Conservation (phyloP, 2,113 vertebrate genomes). For the Synodontis membranacea region DNA sequence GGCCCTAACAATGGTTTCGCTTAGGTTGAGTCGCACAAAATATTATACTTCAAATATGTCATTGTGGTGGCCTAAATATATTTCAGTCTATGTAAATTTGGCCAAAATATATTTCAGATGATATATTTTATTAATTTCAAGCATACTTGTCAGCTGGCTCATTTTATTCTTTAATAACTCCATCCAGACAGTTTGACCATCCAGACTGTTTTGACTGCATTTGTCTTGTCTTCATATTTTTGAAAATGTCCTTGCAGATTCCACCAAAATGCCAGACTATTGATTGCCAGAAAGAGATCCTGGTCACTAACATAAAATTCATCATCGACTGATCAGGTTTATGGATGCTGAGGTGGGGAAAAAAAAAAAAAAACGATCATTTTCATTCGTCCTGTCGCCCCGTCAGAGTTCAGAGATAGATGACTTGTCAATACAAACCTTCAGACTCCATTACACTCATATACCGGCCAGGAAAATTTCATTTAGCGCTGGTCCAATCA, state of each 20-base stretch:
- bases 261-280: constrained; percentile 24
- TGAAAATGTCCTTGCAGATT: neutral
- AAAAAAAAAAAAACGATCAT: constrained; percentile 35
- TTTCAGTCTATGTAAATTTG: neutral
- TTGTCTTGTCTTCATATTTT: neutral
- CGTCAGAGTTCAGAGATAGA: constrained; percentile 38
- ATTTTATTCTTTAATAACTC: neutral
- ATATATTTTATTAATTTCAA: neutral
- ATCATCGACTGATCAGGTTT: constrained; percentile 51
- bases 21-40: neutral
- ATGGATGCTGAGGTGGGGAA: constrained; percentile 37
- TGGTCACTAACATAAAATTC: constrained; percentile 54
- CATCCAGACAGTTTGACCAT: neutral
- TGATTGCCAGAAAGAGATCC: constrained; percentile 40
- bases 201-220: neutral
- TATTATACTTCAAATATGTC: neutral
- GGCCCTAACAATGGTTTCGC: neutral
- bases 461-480: constrained; percentile 22
- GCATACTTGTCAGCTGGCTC: neutral
- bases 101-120: neutral
- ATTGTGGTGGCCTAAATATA: neutral
- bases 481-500: constrained; percentile 8
- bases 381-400: neutral
- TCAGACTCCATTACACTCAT: constrained; percentile 13
- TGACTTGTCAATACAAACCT: constrained; percentile 40